phyloP scores from a whole-genome alignment of 2,888 invertebrate genomes.

The Drosophila greeni region DNA sequence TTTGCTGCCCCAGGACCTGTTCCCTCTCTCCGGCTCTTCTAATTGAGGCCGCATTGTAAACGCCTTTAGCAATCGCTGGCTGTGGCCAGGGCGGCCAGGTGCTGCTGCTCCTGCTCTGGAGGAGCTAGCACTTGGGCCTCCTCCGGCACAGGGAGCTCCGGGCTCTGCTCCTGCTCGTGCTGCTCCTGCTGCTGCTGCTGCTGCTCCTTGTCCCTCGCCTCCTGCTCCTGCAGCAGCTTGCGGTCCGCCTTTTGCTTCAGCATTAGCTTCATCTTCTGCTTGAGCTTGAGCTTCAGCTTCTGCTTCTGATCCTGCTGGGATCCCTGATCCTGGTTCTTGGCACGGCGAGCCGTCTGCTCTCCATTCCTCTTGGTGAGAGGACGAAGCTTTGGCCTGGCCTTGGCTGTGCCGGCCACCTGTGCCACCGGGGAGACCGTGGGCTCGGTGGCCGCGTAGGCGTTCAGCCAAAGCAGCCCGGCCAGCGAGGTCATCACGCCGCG shows the following conservation, averaged over 20 bases:
- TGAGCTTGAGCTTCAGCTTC: neutral
- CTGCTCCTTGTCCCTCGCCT: neutral
- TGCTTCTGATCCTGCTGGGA: neutral
- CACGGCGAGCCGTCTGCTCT: neutral
- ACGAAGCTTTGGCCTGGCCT: neutral
- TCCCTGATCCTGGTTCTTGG: neutral
- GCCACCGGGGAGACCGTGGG: fast-evolving
- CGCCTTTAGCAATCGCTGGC: conserved; percentile 18
- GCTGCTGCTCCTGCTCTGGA: neutral
- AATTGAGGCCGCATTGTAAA: conserved; percentile 12
- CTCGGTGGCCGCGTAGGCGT: conserved; percentile 35
- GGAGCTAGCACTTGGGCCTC: neutral
- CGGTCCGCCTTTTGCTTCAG: neutral
- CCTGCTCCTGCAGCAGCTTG: neutral
- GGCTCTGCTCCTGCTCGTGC: neutral
- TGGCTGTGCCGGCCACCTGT: neutral
- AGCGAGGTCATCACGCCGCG: conserved; percentile 24
- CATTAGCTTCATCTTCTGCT: neutral
- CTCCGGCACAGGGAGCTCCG: neutral
- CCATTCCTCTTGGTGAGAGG: neutral
- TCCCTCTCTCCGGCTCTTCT: neutral
- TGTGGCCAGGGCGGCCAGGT: neutral
- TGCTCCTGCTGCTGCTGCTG: neutral
- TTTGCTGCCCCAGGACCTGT: conserved; percentile 29
- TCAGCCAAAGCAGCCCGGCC: conserved; percentile 32